Base-by-base conservation (phyloP, 1,140 invertebrate genomes). In the Andricus grossulariae region DNA sequence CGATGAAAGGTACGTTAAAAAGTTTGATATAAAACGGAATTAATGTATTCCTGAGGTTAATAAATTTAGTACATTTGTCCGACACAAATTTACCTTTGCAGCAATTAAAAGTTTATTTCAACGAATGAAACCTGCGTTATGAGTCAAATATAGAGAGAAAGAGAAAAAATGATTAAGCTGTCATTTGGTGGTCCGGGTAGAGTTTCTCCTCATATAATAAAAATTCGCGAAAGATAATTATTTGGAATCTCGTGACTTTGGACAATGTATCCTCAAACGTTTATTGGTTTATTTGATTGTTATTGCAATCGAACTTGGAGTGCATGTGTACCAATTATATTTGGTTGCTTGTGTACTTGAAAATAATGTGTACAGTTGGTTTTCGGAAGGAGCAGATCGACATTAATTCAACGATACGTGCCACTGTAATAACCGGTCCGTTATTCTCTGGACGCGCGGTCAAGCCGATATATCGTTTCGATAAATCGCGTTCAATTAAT, bases 401-500 rank as follows among this genome's bases (percentile, higher is more conserved):
- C 57, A 60, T 60, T 60, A 32, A 60, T 60, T 60, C 57, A 60
- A 60, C 25, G 57, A 60, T 60, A 60, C 16, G 12, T 15, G 57
- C 57, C 57, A 60, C 60, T 32, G 60, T 66, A 66, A 66, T 66
- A 66, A 66, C 13, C 25, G 60, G 60, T 66, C 60, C 60, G 60
- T 66, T 66, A 66, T 66, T 66, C 21, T 66, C 32, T 66, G 21
- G 60, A 66, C 2, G 60, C 25, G 60, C 60, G 32, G 13, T n/a
- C 32, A 16, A 15, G 60, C n/a, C 60, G 32, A 66, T 39, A 66
- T 66, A 66, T 66, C 60, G 60, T 32, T 66, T n/a, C 60, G 60
- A 66, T 66, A 66, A 66, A 66, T 66, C 60, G 60, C 60, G 60
- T 66, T 66, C 60, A 66, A 66, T 66, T 66, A 66, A 66, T 66